phyloP scores from a whole-genome alignment of 2,113 vertebrate species.

The Elaphurus davidianus region DNA sequence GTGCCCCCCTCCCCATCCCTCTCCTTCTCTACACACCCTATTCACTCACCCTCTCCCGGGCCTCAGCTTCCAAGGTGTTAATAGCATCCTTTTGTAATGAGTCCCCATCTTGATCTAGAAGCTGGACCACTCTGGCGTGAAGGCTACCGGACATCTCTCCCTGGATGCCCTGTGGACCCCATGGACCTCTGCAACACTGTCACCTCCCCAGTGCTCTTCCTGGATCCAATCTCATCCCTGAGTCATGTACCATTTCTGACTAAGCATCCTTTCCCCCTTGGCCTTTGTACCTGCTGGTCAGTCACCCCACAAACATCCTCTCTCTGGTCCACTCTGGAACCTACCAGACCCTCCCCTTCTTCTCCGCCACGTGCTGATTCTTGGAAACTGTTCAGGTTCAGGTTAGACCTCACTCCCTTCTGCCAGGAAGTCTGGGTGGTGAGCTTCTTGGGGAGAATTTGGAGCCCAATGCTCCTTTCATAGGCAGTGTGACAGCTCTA shows the following conservation, averaged over 20 bases:
- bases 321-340: background rate
- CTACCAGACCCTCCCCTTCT: background rate
- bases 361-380: rapidly evolving
- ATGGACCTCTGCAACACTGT: background rate
- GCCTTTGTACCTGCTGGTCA: background rate
- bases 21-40: background rate
- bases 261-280: background rate
- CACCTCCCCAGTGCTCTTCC: too few relatives aligned
- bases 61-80: background rate
- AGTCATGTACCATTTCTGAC: background rate
- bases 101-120: background rate
- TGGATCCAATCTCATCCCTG: background rate
- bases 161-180: background rate
- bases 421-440: too few relatives aligned
- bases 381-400: background rate
- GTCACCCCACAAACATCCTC: background rate
- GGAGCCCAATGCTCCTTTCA: rapidly evolving
- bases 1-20: background rate
- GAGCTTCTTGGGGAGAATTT: background rate
- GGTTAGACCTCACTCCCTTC: background rate
- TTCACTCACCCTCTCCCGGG: background rate
- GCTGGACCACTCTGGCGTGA: background rate
- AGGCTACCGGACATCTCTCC: background rate
- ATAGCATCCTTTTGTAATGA: background rate
- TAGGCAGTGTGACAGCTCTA: background rate